These are phyloP conservation scores for Xylota segnis DNA, from an alignment of 2,888 invertebrate genomes.

Conservation along the genomic window DNA sequence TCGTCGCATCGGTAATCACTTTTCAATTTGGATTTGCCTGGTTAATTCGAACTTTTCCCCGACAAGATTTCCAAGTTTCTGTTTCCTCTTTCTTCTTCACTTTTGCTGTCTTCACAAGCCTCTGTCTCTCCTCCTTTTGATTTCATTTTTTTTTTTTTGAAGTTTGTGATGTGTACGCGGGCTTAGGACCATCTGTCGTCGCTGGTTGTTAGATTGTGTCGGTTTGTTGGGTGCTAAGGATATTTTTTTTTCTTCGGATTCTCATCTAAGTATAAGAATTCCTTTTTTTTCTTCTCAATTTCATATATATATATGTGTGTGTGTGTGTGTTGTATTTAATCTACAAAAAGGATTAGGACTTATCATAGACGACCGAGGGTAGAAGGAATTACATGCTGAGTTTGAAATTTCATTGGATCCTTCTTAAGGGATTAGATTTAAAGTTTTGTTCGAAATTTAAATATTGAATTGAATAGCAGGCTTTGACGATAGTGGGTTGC, in stretches of 20 bases:
- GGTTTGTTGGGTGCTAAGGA: slow-evolving; percentile 2
- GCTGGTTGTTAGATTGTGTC: not conserved
- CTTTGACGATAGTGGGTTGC: no score
- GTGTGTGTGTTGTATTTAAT: not conserved
- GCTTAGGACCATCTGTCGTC: slow-evolving; percentile 45
- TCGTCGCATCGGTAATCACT: slow-evolving; percentile 56
- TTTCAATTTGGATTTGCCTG: slow-evolving; percentile 69
- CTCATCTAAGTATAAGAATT: not conserved
- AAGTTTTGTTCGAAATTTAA: not conserved
- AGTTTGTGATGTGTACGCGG: slow-evolving; percentile 20
- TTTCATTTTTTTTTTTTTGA: not conserved
- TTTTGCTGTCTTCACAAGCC: not conserved
- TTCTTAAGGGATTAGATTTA: not conserved
- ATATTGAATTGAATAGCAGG: not conserved
- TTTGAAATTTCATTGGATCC: not conserved
- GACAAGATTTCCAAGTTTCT: slow-evolving; percentile 23
- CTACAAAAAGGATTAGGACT: slow-evolving; percentile 5
- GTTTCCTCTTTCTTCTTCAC: not conserved
- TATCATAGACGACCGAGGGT: not conserved
- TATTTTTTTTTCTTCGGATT: no score
- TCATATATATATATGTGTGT: not conserved
- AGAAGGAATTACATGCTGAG: not conserved
- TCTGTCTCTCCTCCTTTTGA: slow-evolving; percentile 7
- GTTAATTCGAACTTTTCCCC: slow-evolving; percentile 56
- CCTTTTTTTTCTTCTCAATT: not conserved